These are phyloP conservation scores for Lysandra bellargus DNA, from an alignment of 2,888 invertebrate genomes.

Conservation along the genomic window DNA sequence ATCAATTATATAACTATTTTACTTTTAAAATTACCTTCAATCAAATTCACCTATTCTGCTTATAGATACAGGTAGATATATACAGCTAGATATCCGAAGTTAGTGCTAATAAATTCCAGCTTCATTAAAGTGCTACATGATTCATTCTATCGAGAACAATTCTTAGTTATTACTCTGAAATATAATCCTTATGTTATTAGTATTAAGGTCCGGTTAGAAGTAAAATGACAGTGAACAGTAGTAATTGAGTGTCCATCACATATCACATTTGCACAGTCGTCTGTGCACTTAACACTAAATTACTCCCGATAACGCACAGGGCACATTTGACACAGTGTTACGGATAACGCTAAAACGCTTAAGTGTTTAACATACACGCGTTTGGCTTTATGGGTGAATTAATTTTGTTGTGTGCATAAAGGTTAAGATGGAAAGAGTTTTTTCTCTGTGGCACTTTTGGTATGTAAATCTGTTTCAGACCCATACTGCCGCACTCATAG, in stretches of 20 bases:
- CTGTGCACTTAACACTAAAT: constrained; percentile 31
- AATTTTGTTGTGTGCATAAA: not conserved
- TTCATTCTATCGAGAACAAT: not conserved
- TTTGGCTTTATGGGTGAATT: not conserved
- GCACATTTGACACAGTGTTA: constrained; percentile 25
- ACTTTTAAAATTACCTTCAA: too few species aligned
- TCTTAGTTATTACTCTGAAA: not conserved
- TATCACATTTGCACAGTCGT: constrained; percentile 28
- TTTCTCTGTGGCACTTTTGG: not conserved
- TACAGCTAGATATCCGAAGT: not conserved
- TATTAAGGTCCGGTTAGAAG: not conserved
- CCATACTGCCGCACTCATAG: too few species aligned
- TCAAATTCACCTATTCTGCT: not conserved
- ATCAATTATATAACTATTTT: too few species aligned
- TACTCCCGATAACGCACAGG: constrained; percentile 24
- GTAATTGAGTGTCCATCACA: constrained; percentile 31
- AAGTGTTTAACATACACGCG: constrained; percentile 5
- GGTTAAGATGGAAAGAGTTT: not conserved
- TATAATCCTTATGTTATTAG: not conserved
- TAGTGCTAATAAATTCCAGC: constrained; percentile 5
- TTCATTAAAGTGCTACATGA: constrained; percentile 10
- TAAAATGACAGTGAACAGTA: not conserved
- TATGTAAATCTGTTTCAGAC: too few species aligned
- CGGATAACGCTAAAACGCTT: not conserved
- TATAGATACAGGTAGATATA: not conserved